Conservation (phyloP, 2,113 vertebrate genomes). For the Spea bombifrons region DNA sequence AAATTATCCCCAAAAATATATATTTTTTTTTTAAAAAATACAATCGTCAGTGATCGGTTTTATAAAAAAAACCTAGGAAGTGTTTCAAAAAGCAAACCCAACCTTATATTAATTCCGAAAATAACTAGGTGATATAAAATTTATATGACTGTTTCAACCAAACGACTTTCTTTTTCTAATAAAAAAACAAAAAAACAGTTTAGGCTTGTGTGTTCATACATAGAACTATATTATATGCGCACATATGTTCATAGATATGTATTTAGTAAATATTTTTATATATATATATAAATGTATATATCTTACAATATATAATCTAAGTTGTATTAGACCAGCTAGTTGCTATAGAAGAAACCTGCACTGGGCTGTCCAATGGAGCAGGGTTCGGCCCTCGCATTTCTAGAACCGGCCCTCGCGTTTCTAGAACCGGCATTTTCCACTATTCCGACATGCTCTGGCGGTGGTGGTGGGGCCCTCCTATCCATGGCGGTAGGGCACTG, state of each 20-base stretch:
- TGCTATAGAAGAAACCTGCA: too few relatives aligned
- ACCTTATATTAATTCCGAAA: neutral
- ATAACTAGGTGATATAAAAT: neutral
- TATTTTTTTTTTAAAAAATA: neutral
- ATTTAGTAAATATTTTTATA: constrained; percentile 15
- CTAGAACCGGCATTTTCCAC: too few relatives aligned
- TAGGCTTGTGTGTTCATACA: neutral
- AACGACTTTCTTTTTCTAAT: neutral
- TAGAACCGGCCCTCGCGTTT: too few relatives aligned
- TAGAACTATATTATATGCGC: constrained; percentile 12
- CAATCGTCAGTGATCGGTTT: constrained; percentile 10
- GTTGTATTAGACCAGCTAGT: too few relatives aligned
- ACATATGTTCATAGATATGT: neutral
- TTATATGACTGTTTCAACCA: neutral
- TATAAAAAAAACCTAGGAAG: neutral
- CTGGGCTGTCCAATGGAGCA: too few relatives aligned
- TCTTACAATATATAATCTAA: neutral
- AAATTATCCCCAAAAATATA: neutral
- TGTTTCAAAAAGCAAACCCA: neutral
- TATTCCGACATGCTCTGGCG: too few relatives aligned
- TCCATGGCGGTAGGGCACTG: too few relatives aligned
- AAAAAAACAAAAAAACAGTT: neutral
- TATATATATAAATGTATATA: constrained; percentile 15
- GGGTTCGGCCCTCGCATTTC: too few relatives aligned
- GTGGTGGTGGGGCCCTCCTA: too few relatives aligned